These are phyloP conservation scores for Brachystomella parvula DNA, from an alignment of 1,140 invertebrate genomes.

Conservation along the genomic window DNA sequence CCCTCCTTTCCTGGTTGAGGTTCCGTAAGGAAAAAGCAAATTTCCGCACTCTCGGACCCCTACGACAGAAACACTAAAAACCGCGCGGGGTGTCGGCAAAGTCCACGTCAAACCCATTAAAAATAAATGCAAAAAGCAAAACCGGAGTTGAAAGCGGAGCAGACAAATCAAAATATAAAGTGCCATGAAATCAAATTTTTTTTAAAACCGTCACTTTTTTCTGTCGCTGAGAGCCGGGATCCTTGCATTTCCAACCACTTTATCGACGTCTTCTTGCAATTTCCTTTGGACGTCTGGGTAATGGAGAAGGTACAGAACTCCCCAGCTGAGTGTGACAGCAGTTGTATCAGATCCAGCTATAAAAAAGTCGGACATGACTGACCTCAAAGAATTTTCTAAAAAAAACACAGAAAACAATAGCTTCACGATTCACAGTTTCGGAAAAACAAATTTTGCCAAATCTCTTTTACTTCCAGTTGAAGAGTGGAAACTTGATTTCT, in stretches of 20 bases:
- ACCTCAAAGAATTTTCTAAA: background rate
- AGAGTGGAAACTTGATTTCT: constrained; percentile 12
- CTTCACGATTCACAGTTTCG: background rate
- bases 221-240: constrained; percentile 14
- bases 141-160: too few relatives aligned
- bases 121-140: too few relatives aligned
- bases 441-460: background rate
- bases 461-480: background rate
- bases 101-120: too few relatives aligned
- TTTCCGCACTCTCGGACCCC: too few relatives aligned
- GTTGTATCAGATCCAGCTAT: constrained; percentile 23
- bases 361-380: constrained; percentile 22
- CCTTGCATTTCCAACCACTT: constrained; percentile 14
- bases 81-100: too few relatives aligned
- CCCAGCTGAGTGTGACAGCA: constrained; percentile 14
- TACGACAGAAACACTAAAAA: too few relatives aligned
- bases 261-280: constrained; percentile 20
- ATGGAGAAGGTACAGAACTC: constrained; percentile 12
- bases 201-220: constrained; percentile 17
- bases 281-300: constrained; percentile 18
- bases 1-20: too few relatives aligned
- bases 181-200: too few relatives aligned
- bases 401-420: background rate
- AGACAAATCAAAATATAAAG: too few relatives aligned
- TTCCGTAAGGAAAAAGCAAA: too few relatives aligned